Conservation (phyloP, 2,113 vertebrate genomes). For the Todiramphus saurophagus region DNA sequence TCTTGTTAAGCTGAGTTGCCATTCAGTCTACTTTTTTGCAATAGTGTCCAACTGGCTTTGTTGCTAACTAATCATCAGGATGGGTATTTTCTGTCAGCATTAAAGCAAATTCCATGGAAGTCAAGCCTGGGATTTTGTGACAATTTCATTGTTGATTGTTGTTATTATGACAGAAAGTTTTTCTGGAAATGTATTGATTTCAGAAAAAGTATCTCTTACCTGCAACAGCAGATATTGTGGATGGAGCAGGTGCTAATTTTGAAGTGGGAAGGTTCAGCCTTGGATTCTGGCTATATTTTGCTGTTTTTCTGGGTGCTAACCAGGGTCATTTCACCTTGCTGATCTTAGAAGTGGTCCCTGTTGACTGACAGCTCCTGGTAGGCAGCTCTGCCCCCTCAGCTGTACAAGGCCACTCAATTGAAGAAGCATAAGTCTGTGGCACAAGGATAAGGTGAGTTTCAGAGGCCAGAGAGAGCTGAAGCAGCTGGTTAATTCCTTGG, state of each 20-base stretch:
- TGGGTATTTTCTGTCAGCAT: background rate
- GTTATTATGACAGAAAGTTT: background rate
- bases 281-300: background rate
- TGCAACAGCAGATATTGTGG: background rate
- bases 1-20: background rate
- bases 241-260: background rate
- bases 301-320: background rate
- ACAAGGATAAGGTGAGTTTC: background rate
- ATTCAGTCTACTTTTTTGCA: background rate
- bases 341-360: background rate
- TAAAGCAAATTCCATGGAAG: background rate
- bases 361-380: background rate
- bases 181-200: background rate
- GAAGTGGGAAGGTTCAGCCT: background rate
- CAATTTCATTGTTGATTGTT: background rate
- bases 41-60: background rate
- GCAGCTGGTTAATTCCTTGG: background rate
- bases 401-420: background rate
- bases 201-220: background rate
- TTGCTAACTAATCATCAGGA: background rate
- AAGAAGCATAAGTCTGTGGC: background rate
- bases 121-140: background rate
- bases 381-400: background rate
- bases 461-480: background rate
- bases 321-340: background rate